Percentiles rank a stretch among this genome's conserved stretches.
Evolutionary conservation across 2,888 invertebrate species (phyloP).

Genomic region (Brenthis hecate): DNA sequence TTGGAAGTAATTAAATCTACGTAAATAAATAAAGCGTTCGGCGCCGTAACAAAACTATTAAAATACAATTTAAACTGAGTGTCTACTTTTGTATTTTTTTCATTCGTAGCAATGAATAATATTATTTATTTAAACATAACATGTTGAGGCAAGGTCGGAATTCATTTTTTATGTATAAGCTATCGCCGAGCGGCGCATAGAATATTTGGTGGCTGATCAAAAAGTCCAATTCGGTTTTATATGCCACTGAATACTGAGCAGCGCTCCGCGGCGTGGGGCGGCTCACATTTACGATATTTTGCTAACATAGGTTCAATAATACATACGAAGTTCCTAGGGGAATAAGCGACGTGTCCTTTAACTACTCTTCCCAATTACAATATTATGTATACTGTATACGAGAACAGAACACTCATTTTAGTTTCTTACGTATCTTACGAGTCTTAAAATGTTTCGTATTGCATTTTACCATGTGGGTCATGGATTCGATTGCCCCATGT

Average conservation of each 20-base stretch:
- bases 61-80: not conserved
- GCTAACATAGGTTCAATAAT: conserved; percentile 51
- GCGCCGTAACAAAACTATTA: not conserved
- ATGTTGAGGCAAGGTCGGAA: conserved; percentile 40
- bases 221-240: conserved; percentile 64
- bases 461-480: too few relatives aligned
- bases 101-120: conserved; percentile 12
- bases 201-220: conserved; percentile 59
- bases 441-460: too few relatives aligned
- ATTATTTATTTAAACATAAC: conserved; percentile 41
- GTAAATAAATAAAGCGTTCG: too few relatives aligned
- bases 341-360: too few relatives aligned
- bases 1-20: too few relatives aligned
- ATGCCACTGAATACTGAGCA: conserved; percentile 72
- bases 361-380: too few relatives aligned
- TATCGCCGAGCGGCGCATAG: conserved; percentile 44
- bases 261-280: conserved; percentile 45
- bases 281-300: conserved; percentile 55
- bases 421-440: too few relatives aligned
- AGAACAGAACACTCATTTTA: too few relatives aligned
- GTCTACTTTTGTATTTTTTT: not conserved
- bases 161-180: conserved; percentile 51
- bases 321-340: not conserved
- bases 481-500: too few relatives aligned
- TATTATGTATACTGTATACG: too few relatives aligned